A percentile compares a stretch with the other conserved stretches of the same genome.
Evolutionary conservation across 2,888 invertebrate species (phyloP).

Genomic region (Rhorus exstirpatorius): DNA sequence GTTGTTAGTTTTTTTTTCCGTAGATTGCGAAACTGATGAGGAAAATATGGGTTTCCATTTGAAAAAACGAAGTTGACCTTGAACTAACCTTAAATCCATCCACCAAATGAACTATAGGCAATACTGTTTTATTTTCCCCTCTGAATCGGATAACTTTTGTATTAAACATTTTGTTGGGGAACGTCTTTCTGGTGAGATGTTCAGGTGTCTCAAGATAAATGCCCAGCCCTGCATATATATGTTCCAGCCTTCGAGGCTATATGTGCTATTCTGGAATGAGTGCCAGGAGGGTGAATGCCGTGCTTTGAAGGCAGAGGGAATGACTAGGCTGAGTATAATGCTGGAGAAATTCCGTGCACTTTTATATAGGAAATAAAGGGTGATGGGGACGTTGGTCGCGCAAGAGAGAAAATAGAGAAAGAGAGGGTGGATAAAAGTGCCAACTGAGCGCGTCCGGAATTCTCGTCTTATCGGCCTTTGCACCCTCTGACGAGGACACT

Average conservation of each 20-base stretch:
- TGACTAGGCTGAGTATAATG: slow-evolving; percentile 35
- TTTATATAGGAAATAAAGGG: slow-evolving; percentile 63
- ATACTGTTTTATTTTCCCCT: no score
- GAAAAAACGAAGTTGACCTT: no score
- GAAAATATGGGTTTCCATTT: no score
- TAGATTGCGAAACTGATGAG: no score
- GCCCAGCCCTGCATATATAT: no score
- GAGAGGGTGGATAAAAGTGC: slow-evolving; percentile 66
- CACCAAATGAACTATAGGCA: no score
- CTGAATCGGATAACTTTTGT: no score
- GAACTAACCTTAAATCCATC: no score
- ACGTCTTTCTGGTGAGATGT: no score
- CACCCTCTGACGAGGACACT: slow-evolving; percentile 73
- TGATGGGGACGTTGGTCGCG: slow-evolving; percentile 22
- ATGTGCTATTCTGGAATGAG: slow-evolving; percentile 29
- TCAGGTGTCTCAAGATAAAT: no score
- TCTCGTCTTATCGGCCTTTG: slow-evolving; percentile 73
- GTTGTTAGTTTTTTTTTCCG: no score
- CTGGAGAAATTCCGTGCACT: slow-evolving; percentile 52
- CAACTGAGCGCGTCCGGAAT: slow-evolving; percentile 68
- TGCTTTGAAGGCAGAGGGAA: slow-evolving; percentile 52
- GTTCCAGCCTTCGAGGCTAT: background rate
- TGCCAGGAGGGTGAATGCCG: slow-evolving; percentile 16
- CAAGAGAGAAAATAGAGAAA: slow-evolving; percentile 20
- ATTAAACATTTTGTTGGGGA: no score